Conservation (phyloP, 2,113 vertebrate genomes). For the Steatornis caripensis region DNA sequence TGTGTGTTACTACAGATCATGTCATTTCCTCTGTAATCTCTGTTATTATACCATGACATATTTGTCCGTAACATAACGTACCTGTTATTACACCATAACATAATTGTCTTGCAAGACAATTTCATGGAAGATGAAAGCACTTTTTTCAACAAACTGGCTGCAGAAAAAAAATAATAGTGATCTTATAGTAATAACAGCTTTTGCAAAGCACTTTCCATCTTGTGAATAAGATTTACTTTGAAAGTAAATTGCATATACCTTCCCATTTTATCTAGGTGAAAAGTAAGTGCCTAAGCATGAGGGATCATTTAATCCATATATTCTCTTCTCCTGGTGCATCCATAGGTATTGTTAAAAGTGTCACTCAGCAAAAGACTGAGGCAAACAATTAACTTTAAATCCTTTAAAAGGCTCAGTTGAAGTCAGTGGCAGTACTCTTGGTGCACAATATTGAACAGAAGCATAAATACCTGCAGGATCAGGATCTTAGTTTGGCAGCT, state of each 20-base stretch:
- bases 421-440: not conserved
- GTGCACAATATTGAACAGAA: not conserved
- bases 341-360: not conserved
- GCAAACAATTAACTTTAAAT: not conserved
- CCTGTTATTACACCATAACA: not conserved
- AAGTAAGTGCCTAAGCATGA: not conserved
- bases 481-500: not conserved
- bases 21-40: not conserved
- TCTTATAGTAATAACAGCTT: not conserved
- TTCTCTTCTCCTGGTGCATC: not conserved
- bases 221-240: not conserved
- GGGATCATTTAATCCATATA: not conserved
- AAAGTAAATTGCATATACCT: not conserved
- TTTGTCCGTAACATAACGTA: not conserved
- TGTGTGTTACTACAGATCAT: not conserved
- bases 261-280: not conserved
- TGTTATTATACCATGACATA: not conserved
- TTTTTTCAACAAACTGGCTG: not conserved
- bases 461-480: not conserved
- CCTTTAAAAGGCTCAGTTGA: not conserved
- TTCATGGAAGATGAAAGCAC: not conserved
- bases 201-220: not conserved
- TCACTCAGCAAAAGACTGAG: not conserved
- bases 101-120: not conserved
- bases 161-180: accelerated